Evolutionary conservation across 2,888 invertebrate genomes (phyloP), one percentile per base, ranked within the genome.

Genomic region (Mesodorylaimus sp.): DNA sequence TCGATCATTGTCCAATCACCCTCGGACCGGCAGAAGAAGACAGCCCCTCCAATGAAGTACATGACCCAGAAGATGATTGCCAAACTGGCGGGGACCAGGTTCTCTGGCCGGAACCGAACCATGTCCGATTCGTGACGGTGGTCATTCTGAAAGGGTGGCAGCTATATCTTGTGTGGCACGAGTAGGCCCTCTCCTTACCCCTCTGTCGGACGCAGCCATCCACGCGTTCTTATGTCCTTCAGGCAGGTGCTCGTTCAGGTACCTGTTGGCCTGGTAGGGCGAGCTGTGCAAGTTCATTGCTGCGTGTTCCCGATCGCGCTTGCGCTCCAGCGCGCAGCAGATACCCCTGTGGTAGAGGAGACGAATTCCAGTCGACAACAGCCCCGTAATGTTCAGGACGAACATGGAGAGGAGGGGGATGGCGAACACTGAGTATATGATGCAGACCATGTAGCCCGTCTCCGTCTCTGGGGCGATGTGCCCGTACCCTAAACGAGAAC

Each of bases 371-470:
- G 28, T n/a, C 10, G 45, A 24, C 13, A 48, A 13, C 16, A 45
- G 26, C 3, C 2, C n/a, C n/a, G 48, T 48, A 16, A 52, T 43
- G 10, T 48, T 48, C 27, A 48, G 29, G 7, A 52, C 21, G 26
- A 46, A 52, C 23, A 52, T 52, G 16, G 48, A 32, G 45, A 48
- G 37, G 5, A 52, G 39, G 2, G 52, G 48, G 2, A 52, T 25
- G 2, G 45, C 48, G 23, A 52, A 25, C 2, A 49, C 41, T 10
- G 19, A 2, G 45, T 52, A 52, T 3, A 52, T 3, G n/a, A 52
- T 38, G 32, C 25, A 21, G 5, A 52, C 52, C 32, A 52, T 26
- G n/a, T 45, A 48, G 13, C 52, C 52, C 13, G 39, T 26, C 21
- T 52, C 19, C 2, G 45, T 37, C 10, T 24, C 27, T 3, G 52